These are phyloP conservation scores for Rhabdomys dilectus DNA, from an alignment of 2,113 vertebrate genomes.

Conservation along the genomic window DNA sequence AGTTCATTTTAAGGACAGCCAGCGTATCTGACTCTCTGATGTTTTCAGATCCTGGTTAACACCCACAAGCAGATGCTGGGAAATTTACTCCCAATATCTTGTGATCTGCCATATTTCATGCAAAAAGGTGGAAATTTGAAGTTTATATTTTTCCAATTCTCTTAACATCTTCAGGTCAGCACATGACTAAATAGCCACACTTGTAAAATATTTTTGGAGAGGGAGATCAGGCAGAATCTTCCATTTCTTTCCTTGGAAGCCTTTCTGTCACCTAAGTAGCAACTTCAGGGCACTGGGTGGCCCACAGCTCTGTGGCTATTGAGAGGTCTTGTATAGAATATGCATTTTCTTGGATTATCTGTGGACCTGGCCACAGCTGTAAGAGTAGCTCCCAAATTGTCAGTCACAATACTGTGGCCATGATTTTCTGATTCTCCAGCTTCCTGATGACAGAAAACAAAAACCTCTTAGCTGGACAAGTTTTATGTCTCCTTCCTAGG, in stretches of 20 bases:
- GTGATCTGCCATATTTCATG: not conserved
- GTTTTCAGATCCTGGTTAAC: not conserved
- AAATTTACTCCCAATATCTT: not conserved
- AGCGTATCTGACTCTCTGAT: too few species aligned
- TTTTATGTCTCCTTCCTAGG: not conserved
- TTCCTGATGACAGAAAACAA: not conserved
- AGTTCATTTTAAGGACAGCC: not conserved
- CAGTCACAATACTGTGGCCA: not conserved
- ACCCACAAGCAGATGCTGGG: not conserved
- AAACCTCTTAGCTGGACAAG: not conserved
- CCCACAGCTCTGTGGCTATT: not conserved
- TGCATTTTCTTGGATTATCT: not conserved
- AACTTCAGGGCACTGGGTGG: not conserved
- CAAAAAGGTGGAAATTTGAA: not conserved
- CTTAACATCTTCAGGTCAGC: not conserved
- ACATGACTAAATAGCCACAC: not conserved
- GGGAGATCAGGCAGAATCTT: not conserved
- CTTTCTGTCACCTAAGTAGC: not conserved
- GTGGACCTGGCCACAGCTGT: not conserved
- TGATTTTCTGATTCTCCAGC: not conserved
- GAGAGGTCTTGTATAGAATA: not conserved
- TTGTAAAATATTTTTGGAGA: not conserved
- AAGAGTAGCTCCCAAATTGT: too few species aligned
- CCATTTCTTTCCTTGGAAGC: not conserved
- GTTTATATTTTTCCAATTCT: not conserved